phyloP scores from a whole-genome alignment of 2,888 invertebrate species.

The Noctuana brunneofusca region DNA sequence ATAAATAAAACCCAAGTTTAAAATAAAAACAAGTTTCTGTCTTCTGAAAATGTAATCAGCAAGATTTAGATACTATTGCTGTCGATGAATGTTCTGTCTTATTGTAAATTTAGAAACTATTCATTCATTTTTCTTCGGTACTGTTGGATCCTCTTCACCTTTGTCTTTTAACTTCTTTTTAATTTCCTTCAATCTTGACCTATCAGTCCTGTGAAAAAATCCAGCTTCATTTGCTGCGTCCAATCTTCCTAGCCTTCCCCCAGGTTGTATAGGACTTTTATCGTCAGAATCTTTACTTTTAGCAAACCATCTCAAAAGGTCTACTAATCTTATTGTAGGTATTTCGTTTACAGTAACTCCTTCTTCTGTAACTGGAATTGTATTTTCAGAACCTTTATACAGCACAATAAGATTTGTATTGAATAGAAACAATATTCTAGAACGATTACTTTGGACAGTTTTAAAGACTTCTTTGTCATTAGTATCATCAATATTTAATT shows the following conservation, averaged over 20 bases:
- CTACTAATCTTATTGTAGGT: background rate
- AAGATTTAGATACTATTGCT: too few species aligned
- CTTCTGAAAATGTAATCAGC: too few species aligned
- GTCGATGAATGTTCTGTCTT: too few species aligned
- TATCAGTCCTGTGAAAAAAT: conserved; percentile 22
- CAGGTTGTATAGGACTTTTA: conserved; percentile 11
- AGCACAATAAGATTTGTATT: conserved; percentile 10
- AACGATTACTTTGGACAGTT: background rate
- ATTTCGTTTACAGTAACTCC: background rate
- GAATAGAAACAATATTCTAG: background rate
- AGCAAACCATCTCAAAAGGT: conserved; percentile 16
- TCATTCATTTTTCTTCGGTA: conserved; percentile 17
- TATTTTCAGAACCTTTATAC: background rate
- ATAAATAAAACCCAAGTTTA: too few species aligned
- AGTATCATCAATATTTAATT: background rate
- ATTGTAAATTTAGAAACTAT: too few species aligned
- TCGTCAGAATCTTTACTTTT: conserved; percentile 8
- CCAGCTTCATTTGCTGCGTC: conserved; percentile 37
- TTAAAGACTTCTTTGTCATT: background rate
- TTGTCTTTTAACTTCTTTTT: conserved; percentile 36
- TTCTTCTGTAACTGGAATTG: background rate
- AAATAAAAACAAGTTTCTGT: too few species aligned
- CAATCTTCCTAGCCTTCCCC: conserved; percentile 34
- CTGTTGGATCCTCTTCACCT: background rate
- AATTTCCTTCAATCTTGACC: conserved; percentile 35